Percentiles rank a stretch among this genome's conserved stretches.
Evolutionary conservation across 1,140 invertebrate genomes (phyloP).

Genomic region (Laupala kohalensis): DNA sequence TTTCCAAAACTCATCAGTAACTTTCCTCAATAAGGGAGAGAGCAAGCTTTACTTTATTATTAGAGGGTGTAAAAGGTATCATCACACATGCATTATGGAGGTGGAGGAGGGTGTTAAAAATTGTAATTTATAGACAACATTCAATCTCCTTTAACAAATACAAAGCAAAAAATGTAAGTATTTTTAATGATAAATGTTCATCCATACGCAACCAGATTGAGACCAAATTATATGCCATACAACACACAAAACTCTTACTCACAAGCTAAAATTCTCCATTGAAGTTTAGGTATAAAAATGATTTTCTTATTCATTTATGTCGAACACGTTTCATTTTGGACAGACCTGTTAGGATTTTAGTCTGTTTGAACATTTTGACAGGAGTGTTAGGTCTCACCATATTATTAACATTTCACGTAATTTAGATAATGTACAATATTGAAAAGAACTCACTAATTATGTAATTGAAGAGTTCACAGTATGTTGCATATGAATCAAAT

Average conservation of each 20-base stretch:
- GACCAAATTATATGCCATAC: too few relatives aligned
- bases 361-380: background rate
- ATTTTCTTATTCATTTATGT: background rate
- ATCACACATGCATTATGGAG: too few relatives aligned
- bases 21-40: too few relatives aligned
- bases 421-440: background rate
- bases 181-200: background rate
- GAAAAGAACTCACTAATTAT: conserved; percentile 37
- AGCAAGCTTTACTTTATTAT: background rate
- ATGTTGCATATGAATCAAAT: conserved; percentile 94
- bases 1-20: too few relatives aligned
- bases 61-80: too few relatives aligned
- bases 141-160: background rate
- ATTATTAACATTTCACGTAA: background rate
- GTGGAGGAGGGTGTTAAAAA: too few relatives aligned
- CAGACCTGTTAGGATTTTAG: background rate
- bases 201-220: too few relatives aligned
- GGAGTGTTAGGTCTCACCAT: background rate
- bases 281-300: background rate
- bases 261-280: background rate
- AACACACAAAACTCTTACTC: too few relatives aligned
- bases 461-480: conserved; percentile 94
- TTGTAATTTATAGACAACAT: background rate
- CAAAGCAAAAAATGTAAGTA: background rate
- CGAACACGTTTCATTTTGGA: background rate